Evolutionary conservation across 2,113 vertebrate genomes (phyloP), one percentile per base, ranked within the genome.

Genomic region (Loxodonta africana): DNA sequence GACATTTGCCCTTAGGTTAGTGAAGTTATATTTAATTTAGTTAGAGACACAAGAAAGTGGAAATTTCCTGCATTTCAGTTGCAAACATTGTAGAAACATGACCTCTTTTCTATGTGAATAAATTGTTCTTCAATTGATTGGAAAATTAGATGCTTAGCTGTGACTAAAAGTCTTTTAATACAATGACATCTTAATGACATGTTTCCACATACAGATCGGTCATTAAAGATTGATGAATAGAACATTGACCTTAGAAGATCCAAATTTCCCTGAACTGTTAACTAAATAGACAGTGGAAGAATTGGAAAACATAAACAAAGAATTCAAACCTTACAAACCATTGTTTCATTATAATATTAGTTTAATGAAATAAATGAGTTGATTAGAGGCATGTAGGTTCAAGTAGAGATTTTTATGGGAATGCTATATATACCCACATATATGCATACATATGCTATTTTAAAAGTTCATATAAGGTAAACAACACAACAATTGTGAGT

Each of bases 71-170:
- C 30, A 71, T 46, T 83, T 88, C 28, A 74, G 10, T 77, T 83
- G 90, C 94, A 41, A 71, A n/a, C 88, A 74, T 74, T 92, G 21
- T 84, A 73, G 53, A 97, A 96, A 91, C 5, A 60, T 60, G 51
- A 78, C 28, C 21, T 88, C 2, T 41, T 96, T 84, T 97, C 33
- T 94, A 18, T 23, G 26, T 81, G 15, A 92, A 85, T 82, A 83
- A 76, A 73, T 74, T 92, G 26, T 87, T 89, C 41, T 96, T 96
- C 23, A 92, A 28, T 62, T 94, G 37, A 94, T 81, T 87, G 90
- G 12, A 4, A 92, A 73, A 62, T 73, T 90, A 44, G 51, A 94
- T 95, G 23, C 51, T 51, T 93, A 84, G 51, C 84, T 25, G 33
- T 37, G 63, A 48, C 62, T 87, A 73, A 80, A 63, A 48, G 11